phyloP scores from a whole-genome alignment of 2,797 vertebrate species.

The Anolis apletophallus region DNA sequence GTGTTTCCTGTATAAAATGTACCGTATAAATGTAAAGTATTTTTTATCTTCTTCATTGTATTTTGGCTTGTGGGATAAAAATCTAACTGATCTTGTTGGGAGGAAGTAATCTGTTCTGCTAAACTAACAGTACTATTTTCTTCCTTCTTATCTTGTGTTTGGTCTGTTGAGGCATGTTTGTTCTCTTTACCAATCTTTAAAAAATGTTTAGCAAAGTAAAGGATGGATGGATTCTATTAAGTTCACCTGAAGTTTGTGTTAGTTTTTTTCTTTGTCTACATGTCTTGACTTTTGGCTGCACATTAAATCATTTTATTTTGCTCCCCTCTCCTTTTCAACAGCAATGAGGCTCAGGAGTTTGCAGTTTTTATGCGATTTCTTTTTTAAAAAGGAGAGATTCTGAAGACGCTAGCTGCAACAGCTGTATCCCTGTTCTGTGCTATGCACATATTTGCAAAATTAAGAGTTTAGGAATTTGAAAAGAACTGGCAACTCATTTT shows the following conservation, averaged over 20 bases:
- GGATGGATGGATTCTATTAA: conserved; percentile 34
- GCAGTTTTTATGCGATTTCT: neutral
- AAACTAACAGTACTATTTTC: conserved; percentile 11
- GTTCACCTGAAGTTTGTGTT: conserved; percentile 22
- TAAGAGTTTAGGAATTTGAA: neutral
- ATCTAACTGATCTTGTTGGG: conserved; percentile 23
- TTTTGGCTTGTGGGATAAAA: conserved; percentile 30
- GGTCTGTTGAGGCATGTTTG: conserved; percentile 26
- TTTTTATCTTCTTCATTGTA: conserved; percentile 27
- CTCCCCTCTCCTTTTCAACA: neutral
- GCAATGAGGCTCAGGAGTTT: neutral
- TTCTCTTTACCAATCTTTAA: conserved; percentile 9
- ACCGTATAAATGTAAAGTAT: conserved; percentile 20
- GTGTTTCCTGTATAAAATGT: conserved; percentile 16
- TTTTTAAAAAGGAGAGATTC: neutral
- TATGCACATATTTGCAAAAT: neutral
- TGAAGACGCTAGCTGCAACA: neutral
- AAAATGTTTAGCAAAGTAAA: conserved; percentile 25
- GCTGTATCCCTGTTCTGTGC: neutral
- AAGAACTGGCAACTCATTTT: too few species aligned
- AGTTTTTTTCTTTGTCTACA: too few species aligned
- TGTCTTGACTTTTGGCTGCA: neutral
- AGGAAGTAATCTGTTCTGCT: conserved; percentile 16
- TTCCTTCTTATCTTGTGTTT: conserved; percentile 23
- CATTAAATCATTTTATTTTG: neutral